Evolutionary conservation across 2,888 invertebrate species (phyloP).

Genomic region (Diabrotica balteata): DNA sequence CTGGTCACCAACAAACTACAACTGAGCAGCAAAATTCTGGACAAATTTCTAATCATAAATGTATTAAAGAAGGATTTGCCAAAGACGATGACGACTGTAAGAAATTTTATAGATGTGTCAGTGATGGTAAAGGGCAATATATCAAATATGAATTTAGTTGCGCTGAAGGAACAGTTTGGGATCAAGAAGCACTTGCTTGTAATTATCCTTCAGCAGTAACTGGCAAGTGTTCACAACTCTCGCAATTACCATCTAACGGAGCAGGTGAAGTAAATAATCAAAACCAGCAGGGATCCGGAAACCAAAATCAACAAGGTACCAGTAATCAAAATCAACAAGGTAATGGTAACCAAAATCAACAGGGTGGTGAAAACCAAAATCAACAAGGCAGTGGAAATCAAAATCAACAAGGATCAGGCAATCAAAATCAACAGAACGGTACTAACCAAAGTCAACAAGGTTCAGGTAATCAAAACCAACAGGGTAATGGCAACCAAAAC

Average conservation of each 20-base stretch:
- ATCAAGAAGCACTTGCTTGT: slow-evolving; percentile 71
- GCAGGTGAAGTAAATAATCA: not conserved
- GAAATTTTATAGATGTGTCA: slow-evolving; percentile 80
- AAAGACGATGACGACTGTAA: slow-evolving; percentile 73
- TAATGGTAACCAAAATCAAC: slow-evolving; percentile 29
- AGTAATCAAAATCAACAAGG: slow-evolving; percentile 23
- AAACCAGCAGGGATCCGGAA: slow-evolving; percentile 21
- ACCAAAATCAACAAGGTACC: not conserved
- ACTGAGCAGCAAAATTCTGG: not conserved
- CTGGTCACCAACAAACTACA: not conserved
- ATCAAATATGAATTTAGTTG: slow-evolving; percentile 77
- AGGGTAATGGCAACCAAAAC: slow-evolving; percentile 4
- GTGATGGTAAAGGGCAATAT: slow-evolving; percentile 66
- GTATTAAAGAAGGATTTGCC: slow-evolving; percentile 73
- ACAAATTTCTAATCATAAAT: slow-evolving; percentile 48
- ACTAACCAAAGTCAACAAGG: slow-evolving; percentile 26
- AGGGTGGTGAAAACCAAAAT: slow-evolving; percentile 24
- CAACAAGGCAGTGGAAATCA: slow-evolving; percentile 27
- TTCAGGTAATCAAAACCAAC: slow-evolving; percentile 26
- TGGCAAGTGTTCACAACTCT: slow-evolving; percentile 44
- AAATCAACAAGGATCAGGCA: slow-evolving; percentile 32
- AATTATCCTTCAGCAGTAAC: slow-evolving; percentile 72
- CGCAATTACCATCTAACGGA: slow-evolving; percentile 1
- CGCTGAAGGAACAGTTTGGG: slow-evolving; percentile 81
- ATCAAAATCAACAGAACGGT: too few species aligned